Percentiles rank a stretch among this genome's conserved stretches.
phyloP scores from a whole-genome alignment of 1,140 invertebrate species.

The Drosophila ficusphila region DNA sequence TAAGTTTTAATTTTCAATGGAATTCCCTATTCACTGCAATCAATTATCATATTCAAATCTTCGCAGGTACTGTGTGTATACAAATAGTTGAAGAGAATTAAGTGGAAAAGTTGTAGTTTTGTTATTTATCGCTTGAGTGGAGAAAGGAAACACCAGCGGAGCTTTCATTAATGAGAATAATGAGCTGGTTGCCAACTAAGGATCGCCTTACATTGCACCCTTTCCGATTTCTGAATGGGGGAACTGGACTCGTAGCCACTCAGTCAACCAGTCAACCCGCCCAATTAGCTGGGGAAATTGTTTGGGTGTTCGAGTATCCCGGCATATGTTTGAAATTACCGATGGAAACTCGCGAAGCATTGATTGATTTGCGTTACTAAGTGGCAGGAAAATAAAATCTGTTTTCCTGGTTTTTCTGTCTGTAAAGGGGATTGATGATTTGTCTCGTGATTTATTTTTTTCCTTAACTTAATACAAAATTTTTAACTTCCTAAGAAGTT shows the following conservation, averaged over 20 bases:
- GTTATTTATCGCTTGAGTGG: constrained; percentile 42
- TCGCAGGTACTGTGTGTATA: constrained; percentile 20
- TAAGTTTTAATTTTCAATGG: constrained; percentile 25
- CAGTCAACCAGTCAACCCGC: background rate
- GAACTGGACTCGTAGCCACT: background rate
- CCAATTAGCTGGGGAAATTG: constrained; percentile 69
- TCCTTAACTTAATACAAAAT: too few relatives aligned
- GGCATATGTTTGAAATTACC: constrained; percentile 63
- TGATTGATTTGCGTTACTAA: constrained; percentile 67
- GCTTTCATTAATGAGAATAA: constrained; percentile 72
- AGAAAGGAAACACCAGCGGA: constrained; percentile 22
- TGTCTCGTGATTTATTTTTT: background rate
- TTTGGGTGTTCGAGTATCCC: constrained; percentile 19
- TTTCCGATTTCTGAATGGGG: constrained; percentile 8
- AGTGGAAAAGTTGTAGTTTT: constrained; percentile 43
- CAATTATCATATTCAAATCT: constrained; percentile 47
- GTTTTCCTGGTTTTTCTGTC: constrained; percentile 9
- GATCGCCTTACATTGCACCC: constrained; percentile 35
- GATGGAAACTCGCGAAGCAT: constrained; percentile 22
- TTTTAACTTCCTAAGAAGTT: too few relatives aligned
- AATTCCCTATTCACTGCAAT: constrained; percentile 23
- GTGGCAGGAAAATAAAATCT: constrained; percentile 11
- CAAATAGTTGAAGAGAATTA: constrained; percentile 57
- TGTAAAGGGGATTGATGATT: constrained; percentile 42
- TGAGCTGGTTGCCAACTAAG: constrained; percentile 30